These are phyloP conservation scores for Acleris holmiana DNA, from an alignment of 2,888 invertebrate species.

Conservation along the genomic window DNA sequence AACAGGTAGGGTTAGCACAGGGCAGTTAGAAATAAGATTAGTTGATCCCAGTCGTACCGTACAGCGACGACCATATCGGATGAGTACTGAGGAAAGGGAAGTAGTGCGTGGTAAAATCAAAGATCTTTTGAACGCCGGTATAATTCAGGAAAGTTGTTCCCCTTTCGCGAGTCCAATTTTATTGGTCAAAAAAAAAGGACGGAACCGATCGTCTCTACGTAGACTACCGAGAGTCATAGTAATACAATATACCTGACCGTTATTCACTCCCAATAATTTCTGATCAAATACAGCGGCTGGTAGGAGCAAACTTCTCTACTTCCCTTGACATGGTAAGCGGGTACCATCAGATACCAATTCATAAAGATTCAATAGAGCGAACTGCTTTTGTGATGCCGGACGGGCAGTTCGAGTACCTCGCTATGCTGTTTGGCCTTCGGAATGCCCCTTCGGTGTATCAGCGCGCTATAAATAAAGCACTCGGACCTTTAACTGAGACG, in stretches of 20 bases:
- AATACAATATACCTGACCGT: constrained; percentile 29
- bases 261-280: constrained; percentile 22
- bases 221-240: constrained; percentile 39
- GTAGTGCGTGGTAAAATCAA: not conserved
- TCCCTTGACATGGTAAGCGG: constrained; percentile 16
- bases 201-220: constrained; percentile 39
- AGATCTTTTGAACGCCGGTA: not conserved
- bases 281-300: constrained; percentile 21
- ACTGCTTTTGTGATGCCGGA: constrained; percentile 37
- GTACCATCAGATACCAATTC: constrained; percentile 16
- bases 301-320: constrained; percentile 15
- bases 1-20: too few species aligned
- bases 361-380: constrained; percentile 14
- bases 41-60: not conserved
- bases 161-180: constrained; percentile 38
- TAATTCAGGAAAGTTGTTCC: not conserved
- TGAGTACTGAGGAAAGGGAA: not conserved
- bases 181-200: constrained; percentile 36
- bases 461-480: constrained; percentile 30
- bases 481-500: constrained; percentile 8
- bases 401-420: constrained; percentile 56
- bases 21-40: not conserved
- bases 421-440: constrained; percentile 57
- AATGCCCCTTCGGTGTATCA: constrained; percentile 53
- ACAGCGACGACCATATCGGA: not conserved